phyloP scores from a whole-genome alignment of 2,113 vertebrate genomes.

The Hippoglossus stenolepis region DNA sequence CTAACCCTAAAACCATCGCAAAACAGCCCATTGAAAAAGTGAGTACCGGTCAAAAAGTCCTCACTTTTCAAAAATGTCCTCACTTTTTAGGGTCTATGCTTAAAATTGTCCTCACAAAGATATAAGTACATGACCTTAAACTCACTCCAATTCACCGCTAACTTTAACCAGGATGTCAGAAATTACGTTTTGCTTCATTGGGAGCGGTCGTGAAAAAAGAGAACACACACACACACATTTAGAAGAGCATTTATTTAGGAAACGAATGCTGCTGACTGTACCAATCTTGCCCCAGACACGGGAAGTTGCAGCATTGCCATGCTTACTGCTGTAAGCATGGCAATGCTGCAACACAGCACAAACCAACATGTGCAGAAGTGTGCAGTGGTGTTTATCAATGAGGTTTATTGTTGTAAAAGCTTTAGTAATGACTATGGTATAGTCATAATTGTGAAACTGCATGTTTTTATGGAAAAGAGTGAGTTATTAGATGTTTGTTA shows the following conservation, averaged over 20 bases:
- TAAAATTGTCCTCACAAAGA: too few relatives aligned
- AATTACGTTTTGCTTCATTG: too few relatives aligned
- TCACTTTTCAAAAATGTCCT: too few relatives aligned
- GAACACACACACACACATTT: background rate
- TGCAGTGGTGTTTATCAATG: background rate
- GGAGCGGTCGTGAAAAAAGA: background rate
- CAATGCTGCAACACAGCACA: too few relatives aligned
- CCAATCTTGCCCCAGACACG: conserved; percentile 28
- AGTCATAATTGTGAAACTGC: background rate
- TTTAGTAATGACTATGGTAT: background rate
- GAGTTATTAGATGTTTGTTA: background rate
- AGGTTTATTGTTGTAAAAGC: background rate
- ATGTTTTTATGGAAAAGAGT: background rate
- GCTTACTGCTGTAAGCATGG: too few relatives aligned
- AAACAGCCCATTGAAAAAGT: too few relatives aligned
- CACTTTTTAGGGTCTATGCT: too few relatives aligned
- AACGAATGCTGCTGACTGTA: conserved; percentile 61
- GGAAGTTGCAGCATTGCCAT: conserved; percentile 48
- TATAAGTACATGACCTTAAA: too few relatives aligned
- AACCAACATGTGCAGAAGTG: background rate
- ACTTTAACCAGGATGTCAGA: too few relatives aligned
- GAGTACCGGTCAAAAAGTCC: too few relatives aligned
- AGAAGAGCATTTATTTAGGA: conserved; percentile 29
- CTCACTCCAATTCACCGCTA: too few relatives aligned
- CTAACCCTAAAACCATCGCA: too few relatives aligned